Evolutionary conservation across 2,888 invertebrate genomes (phyloP), one percentile per base, ranked within the genome.

Genomic region (Lutraria lutraria): DNA sequence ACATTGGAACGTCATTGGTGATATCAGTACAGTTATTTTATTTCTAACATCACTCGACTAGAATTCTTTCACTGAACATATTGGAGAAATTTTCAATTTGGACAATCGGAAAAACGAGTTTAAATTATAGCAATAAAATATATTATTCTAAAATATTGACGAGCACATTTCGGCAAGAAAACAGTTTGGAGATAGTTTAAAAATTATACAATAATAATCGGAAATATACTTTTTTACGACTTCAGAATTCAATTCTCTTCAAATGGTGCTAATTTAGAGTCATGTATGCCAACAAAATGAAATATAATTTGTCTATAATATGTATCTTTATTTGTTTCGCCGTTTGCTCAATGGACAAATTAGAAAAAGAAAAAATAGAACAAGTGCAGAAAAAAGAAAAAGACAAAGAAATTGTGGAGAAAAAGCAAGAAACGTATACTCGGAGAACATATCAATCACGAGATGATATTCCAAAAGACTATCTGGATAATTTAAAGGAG

Each of bases 381-480:
- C 34, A 56, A 13, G 29, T n/a, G 43, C n/a, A 83, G 34, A 60
- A n/a, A n/a, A 63, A 86, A 54, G 81, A 68, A 21, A 83, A 81
- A 19, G 31, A 43, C 72, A 60, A 68, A 19, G 34, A 87, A 34
- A 15, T 56, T n/a, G 19, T 19, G 13, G 21, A 82, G 53, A 53
- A 72, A 72, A 19, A 15, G 6, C 43, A 43, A 43, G 43, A 8
- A 43, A 43, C 2, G 43, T 72, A 85, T 82, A 29, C 52, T 12
- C 63, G 25, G 60, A 56, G 86, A 54, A 25, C 43, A 52, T 91
- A 82, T 79, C 25, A 81, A 76, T 86, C 89, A 0, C 88, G 82
- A 72, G 90, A 87, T 12, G 89, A 90, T 72, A 91, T 91, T 81
- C 90, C 90, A 25, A 52, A 87, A 76, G 89, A 91, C n/a, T 90